Evolutionary conservation across 2,888 invertebrate genomes (phyloP).

Genomic region (Cyclophora punctaria): DNA sequence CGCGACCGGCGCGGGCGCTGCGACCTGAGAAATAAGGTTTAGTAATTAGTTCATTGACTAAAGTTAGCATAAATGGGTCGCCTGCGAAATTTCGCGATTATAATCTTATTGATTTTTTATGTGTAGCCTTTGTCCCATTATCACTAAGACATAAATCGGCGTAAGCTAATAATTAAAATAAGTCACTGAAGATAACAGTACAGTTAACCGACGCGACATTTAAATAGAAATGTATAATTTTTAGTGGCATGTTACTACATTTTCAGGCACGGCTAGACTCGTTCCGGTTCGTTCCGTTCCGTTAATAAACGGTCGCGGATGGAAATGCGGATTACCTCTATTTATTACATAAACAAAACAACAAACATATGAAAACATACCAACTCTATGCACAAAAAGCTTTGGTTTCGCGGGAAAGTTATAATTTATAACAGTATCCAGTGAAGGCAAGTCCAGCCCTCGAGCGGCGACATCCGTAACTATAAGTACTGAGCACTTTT

Average conservation of each 20-base stretch:
- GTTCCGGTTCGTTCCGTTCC: too few species aligned
- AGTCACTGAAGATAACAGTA: background rate
- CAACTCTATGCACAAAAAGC: conserved; percentile 98
- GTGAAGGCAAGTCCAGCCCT: conserved; percentile 96
- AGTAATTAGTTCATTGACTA: too few species aligned
- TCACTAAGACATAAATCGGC: background rate
- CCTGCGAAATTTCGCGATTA: too few species aligned
- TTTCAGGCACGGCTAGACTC: too few species aligned
- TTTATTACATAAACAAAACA: background rate
- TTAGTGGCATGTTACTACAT: too few species aligned
- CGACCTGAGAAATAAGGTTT: conserved; percentile 73
- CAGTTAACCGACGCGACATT: too few species aligned
- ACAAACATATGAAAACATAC: conserved; percentile 66
- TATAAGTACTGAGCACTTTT: conserved; percentile 87
- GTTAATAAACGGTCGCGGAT: too few species aligned
- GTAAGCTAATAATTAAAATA: background rate
- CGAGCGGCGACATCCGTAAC: conserved; percentile 99
- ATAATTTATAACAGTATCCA: conserved; percentile 97
- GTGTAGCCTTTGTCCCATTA: background rate
- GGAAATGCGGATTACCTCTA: too few species aligned
- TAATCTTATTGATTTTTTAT: background rate
- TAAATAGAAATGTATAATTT: too few species aligned
- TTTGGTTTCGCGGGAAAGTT: conserved; percentile 98
- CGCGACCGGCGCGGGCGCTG: conserved; percentile 95
- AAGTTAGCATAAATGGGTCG: too few species aligned